Evolutionary conservation across 2,113 vertebrate genomes (phyloP), one percentile per base, ranked within the genome.

Genomic region (Tetraodon nigroviridis): DNA sequence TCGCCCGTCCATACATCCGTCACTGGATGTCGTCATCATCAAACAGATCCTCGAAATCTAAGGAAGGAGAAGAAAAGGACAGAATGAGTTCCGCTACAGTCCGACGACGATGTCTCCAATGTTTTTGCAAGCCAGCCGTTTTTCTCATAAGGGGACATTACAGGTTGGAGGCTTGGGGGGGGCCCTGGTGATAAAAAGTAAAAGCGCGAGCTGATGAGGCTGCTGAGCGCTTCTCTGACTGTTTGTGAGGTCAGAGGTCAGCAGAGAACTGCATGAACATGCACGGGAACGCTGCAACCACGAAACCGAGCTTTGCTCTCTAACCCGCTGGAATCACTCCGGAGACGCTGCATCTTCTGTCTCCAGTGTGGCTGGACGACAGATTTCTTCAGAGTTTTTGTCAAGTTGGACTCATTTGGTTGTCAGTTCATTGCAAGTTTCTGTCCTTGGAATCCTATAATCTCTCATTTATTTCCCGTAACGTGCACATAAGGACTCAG

Each of bases 41-140:
- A 81, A 91, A 93, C 42, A 92, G 86, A 80, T 93, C 92, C 85
- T 92, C 90, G 85, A 94, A 94, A 87, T 90, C 90, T 92, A 71
- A 21, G 40, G 19, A n/a, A 58, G 29, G 18, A 44, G 47, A 58
- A 75, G 45, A 55, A 10, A 57, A 27, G 63, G 41, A 51, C 10
- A 50, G 3, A 12, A 44, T 42, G 8, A 27, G 58, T 61, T 37
- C 15, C 19, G 7, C 22, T 7, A 17, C 44, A 17, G 44, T n/a
- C 5, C 55, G 19, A 32, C 60, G 21, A 67, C 29, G 24, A n/a
- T 14, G 41, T 73, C 40, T 75, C 29, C 58, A 55, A 40, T 16
- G 22, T 52, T 72, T 79, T 47, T 56, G 56, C 18, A 46, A 52
- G 59, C 6, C 19, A 56, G 49, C 18, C 17, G 7, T 51, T 51